Evolutionary conservation across 2,888 invertebrate genomes (phyloP).

Genomic region (Notodonta dromedarius): DNA sequence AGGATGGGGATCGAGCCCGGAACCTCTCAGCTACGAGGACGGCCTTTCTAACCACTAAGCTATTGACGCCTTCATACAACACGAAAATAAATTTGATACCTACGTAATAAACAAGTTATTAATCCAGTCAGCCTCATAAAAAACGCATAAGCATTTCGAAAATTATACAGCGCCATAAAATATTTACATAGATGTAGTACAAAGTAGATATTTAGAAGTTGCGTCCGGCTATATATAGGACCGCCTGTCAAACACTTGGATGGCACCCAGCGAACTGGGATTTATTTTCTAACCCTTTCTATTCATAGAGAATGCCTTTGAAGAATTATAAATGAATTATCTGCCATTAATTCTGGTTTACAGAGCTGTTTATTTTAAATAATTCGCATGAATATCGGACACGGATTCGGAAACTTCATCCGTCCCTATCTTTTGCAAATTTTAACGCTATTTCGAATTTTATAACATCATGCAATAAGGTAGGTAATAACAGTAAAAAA

Average conservation of each 20-base stretch:
- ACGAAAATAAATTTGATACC: not conserved
- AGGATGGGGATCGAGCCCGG: too few relatives aligned
- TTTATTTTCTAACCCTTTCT: slow-evolving; percentile 51
- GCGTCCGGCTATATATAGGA: slow-evolving; percentile 51
- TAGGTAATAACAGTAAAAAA: too few relatives aligned
- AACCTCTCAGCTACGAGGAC: too few relatives aligned
- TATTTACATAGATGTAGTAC: slow-evolving; percentile 4
- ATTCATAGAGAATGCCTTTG: not conserved
- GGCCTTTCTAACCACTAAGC: too few relatives aligned
- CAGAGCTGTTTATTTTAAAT: too few relatives aligned
- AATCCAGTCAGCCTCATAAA: not conserved
- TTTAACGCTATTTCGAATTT: too few relatives aligned
- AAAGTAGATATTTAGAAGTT: slow-evolving; percentile 26
- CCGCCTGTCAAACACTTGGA: slow-evolving; percentile 57
- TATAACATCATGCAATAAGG: too few relatives aligned
- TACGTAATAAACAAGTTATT: not conserved
- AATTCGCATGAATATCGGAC: too few relatives aligned
- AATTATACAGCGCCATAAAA: slow-evolving; percentile 1
- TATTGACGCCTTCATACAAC: too few relatives aligned
- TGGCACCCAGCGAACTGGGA: slow-evolving; percentile 51
- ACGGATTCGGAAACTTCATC: too few relatives aligned
- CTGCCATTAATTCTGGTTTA: too few relatives aligned
- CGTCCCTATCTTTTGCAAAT: too few relatives aligned
- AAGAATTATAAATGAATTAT: not conserved
- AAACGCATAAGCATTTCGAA: slow-evolving; percentile 4